phyloP scores from a whole-genome alignment of 2,888 invertebrate species.

The Aelia acuminata region DNA sequence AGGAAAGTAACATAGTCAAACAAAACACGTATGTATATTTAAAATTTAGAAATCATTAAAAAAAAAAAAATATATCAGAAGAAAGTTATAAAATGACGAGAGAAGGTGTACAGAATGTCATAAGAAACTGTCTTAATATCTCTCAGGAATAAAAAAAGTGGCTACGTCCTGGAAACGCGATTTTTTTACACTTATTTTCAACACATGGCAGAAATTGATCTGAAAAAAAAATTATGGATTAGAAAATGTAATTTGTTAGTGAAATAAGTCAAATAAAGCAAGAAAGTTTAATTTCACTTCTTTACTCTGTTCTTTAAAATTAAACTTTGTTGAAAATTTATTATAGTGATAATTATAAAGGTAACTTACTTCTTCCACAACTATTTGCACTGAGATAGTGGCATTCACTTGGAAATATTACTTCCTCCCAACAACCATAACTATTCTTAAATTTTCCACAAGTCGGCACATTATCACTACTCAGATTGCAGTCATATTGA shows the following conservation, averaged over 20 bases:
- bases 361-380: conserved; percentile 12
- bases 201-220: not conserved
- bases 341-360: not conserved
- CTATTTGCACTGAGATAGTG: not conserved
- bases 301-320: no score
- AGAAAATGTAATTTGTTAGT: no score
- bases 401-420: not conserved
- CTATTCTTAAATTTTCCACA: not conserved
- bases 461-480: not conserved
- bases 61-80: no score
- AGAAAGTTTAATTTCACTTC: not conserved
- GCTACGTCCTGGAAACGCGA: not conserved
- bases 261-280: not conserved
- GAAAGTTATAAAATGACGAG: not conserved
- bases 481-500: not conserved
- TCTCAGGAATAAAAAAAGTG: not conserved
- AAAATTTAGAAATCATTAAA: not conserved
- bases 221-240: not conserved
- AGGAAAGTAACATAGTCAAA: not conserved
- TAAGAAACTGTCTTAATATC: not conserved
- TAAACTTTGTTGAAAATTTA: not conserved
- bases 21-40: not conserved
- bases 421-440: not conserved
- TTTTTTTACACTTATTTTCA: not conserved
- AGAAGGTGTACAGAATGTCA: not conserved